Conservation (phyloP, 2,888 invertebrate species). For the Quadriops clusia region DNA sequence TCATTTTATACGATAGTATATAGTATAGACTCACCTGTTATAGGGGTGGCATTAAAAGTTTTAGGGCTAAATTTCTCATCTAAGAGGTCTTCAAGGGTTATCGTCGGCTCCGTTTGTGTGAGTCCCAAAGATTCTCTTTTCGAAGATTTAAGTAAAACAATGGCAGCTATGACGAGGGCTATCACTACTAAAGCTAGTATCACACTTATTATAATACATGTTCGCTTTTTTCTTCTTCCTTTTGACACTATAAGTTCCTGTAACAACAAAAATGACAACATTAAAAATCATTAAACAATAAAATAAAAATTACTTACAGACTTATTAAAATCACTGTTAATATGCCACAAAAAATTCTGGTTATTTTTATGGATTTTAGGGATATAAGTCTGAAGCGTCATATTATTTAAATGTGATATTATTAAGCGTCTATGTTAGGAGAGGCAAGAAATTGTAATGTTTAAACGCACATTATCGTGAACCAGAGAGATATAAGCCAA, state of each 20-base stretch:
- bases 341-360: background rate
- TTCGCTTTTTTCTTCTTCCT: conserved; percentile 42
- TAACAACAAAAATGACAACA: conserved; percentile 15
- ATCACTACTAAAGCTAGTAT: conserved; percentile 44
- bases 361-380: no score
- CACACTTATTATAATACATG: conserved; percentile 43
- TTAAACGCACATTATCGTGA: no score
- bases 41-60: conserved; percentile 72
- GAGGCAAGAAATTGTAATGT: no score
- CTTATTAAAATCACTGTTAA: conserved; percentile 1
- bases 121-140: conserved; percentile 14
- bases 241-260: conserved; percentile 51
- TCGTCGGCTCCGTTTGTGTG: conserved; percentile 26
- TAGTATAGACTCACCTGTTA: conserved; percentile 56
- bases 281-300: background rate
- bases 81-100: conserved; percentile 61
- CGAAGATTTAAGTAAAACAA: conserved; percentile 21
- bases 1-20: conserved; percentile 2
- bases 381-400: no score
- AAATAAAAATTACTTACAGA: background rate
- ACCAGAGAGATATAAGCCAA: no score
- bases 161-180: conserved; percentile 48
- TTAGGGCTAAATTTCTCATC: conserved; percentile 52
- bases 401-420: no score
- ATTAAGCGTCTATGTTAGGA: no score